Evolutionary conservation across 2,113 vertebrate species (phyloP), one percentile per base, ranked within the genome.

Genomic region (Podocnemis expansa): DNA sequence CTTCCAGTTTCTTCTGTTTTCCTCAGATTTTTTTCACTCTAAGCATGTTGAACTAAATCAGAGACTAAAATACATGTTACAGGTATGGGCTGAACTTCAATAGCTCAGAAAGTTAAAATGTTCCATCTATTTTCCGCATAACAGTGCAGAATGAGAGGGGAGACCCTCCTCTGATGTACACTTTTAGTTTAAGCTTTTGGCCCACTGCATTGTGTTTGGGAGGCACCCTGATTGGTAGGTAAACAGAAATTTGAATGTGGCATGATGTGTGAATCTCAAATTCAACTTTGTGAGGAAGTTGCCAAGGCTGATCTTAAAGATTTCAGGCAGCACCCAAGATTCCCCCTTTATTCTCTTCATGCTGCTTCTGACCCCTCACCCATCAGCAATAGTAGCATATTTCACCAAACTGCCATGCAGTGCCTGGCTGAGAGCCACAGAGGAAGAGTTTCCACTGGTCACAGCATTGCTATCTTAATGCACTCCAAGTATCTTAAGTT

Each of bases 111-210:
- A 2, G 2, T 54, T 1, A 0, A 5, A 7, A 55, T 16, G 47
- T 63, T 49, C 45, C 91, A 52, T 21, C 34, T 76, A 63, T 14
- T 55, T 56, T 54, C n/a, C 49, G 6, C 1, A 0, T 55, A 63
- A 24, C 24, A 29, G 78, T 38, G 6, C 49, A n/a, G 29, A 21
- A 63, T 13, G 12, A n/a, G 29, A 58, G 5, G 29, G 49, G 43
- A 79, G 55, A 17, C 47, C 6, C 27, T 93, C 82, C 63, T 13
- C 12, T 52, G 24, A 10, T 4, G 0, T 3, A 6, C 12, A 25
- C 11, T 56, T 24, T 12, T 17, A n/a, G n/a, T n/a, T n/a, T n/a
- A 2, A 5, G 8, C 19, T 87, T 3, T 0, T 55, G 54, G 29
- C 52, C 41, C 52, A 17, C 52, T 55, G 38, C n/a, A 31, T 19